Evolutionary conservation across 2,888 invertebrate species (phyloP), one percentile per base, ranked within the genome.

Genomic region (Lithosia quadra): DNA sequence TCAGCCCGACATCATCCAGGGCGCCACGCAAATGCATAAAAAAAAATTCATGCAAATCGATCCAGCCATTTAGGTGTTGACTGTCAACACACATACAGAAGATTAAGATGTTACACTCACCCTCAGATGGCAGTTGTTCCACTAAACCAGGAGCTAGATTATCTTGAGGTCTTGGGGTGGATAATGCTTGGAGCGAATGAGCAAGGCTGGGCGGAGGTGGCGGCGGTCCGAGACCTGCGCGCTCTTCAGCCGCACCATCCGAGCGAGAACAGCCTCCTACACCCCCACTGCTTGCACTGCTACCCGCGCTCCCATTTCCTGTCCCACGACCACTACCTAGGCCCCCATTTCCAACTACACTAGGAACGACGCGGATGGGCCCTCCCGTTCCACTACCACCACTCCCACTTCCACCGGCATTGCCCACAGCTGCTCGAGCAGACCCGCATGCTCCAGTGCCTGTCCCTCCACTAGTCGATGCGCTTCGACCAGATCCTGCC

Each of bases 61-160:
- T n/a, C n/a, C n/a, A n/a, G n/a, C n/a, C n/a, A n/a, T n/a, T n/a
- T n/a, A n/a, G n/a, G n/a, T n/a, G n/a, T n/a, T n/a, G n/a, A n/a
- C n/a, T n/a, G n/a, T n/a, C n/a, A n/a, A n/a, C n/a, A n/a, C n/a
- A n/a, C n/a, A n/a, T n/a, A n/a, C n/a, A n/a, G n/a, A n/a, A n/a
- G n/a, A 43, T 18, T 0, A 43, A 5, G 5, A 24, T 53, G 9
- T 43, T 33, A 39, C 33, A 65, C 66, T 62, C 79, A 96, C 96
- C 96, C 96, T 97, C 97, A 65, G 97, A 96, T 22, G 97, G 97
- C 67, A 97, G 88, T 74, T 96, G 96, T 82, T 97, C 97, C 8
- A 97, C 96, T 0, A 97, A 88, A 0, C 96, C 97, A 5, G 96
- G 96, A 9, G 96, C 96, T 1, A 96, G 85, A 76, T 95, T 94